Conservation (phyloP, 1,140 invertebrate genomes). For the Sycophila sp. region DNA sequence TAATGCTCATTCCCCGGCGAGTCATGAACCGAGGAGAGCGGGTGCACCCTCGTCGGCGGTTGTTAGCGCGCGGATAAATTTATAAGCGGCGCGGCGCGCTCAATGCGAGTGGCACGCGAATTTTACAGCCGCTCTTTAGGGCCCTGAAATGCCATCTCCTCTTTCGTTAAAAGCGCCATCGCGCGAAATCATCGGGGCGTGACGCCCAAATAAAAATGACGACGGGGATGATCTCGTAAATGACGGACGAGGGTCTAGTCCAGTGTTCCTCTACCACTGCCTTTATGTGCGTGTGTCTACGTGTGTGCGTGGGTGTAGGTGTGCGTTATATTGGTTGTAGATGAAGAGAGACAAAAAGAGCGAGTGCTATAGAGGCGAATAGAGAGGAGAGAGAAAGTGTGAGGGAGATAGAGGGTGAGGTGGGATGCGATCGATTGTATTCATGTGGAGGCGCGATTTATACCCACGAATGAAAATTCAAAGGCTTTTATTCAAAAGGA, state of each 20-base stretch:
- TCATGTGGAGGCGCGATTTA: constrained; percentile 2
- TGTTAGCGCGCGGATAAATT: neutral
- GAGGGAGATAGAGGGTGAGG: neutral
- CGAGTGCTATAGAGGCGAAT: too few relatives aligned
- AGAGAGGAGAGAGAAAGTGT: neutral
- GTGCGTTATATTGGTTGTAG: constrained; percentile 7
- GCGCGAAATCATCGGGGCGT: neutral
- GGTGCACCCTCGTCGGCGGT: too few relatives aligned
- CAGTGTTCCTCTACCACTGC: neutral
- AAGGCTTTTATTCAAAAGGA: neutral
- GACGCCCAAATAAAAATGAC: constrained; percentile 4
- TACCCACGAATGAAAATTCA: neutral
- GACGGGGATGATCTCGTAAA: constrained; percentile 10
- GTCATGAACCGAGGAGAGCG: too few relatives aligned
- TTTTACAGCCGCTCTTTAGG: neutral
- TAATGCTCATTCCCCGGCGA: too few relatives aligned
- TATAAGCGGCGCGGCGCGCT: neutral
- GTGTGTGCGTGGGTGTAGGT: too few relatives aligned
- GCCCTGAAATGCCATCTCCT: too few relatives aligned
- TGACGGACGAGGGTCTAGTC: neutral
- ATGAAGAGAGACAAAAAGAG: too few relatives aligned
- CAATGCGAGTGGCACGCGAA: neutral
- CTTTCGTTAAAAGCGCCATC: neutral
- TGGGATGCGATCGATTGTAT: constrained; percentile 10
- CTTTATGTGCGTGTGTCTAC: too few relatives aligned